These are phyloP conservation scores for Carcina quercana DNA, from an alignment of 2,888 invertebrate species.

Conservation along the genomic window DNA sequence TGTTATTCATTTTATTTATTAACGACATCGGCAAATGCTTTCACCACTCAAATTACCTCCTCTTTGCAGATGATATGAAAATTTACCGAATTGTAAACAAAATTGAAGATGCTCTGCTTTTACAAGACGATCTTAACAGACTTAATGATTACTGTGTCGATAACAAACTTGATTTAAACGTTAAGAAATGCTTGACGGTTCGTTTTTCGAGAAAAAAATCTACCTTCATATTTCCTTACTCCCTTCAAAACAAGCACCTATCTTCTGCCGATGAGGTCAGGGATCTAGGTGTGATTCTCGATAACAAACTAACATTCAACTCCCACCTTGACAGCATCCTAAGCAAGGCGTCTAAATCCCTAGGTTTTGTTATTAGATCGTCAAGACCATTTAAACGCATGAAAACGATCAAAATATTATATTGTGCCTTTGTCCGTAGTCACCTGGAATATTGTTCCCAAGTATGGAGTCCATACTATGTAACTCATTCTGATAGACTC, in stretches of 20 bases:
- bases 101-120: neutral
- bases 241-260: neutral
- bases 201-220: slow-evolving; percentile 1
- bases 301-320: too few species aligned
- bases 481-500: too few species aligned
- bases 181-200: slow-evolving; percentile 1
- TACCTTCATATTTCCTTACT: neutral
- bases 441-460: slow-evolving; percentile 3
- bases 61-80: slow-evolving; percentile 7
- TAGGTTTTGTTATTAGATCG: neutral
- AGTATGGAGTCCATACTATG: too few species aligned
- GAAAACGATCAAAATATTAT: slow-evolving; percentile 1
- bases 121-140: slow-evolving; percentile 2
- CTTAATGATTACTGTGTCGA: slow-evolving; percentile 1
- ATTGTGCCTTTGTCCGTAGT: too few species aligned
- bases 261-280: too few species aligned
- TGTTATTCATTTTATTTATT: too few species aligned
- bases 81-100: neutral
- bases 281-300: too few species aligned
- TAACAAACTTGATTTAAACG: slow-evolving; percentile 5
- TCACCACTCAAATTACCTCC: slow-evolving; percentile 1
- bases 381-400: neutral
- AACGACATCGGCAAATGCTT: too few species aligned
- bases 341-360: too few species aligned
- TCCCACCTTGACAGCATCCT: too few species aligned